Percentiles rank a stretch among this genome's conserved stretches.
Conservation (phyloP, 2,888 invertebrate genomes). For the Drosophila nigritarsus region DNA sequence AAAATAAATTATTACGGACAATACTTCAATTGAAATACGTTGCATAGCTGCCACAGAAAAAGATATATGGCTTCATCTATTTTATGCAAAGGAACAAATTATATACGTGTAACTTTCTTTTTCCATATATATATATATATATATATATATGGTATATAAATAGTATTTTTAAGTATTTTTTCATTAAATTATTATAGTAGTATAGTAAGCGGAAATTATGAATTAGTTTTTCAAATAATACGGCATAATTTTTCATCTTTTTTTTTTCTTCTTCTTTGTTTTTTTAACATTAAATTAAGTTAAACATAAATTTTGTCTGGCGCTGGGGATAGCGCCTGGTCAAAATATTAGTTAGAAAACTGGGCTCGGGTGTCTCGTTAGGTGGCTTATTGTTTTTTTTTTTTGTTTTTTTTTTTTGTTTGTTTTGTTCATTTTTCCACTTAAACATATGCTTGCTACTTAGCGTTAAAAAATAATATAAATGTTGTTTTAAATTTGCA, state of each 20-base stretch:
- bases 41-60: constrained; percentile 52
- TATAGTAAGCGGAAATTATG: constrained; percentile 42
- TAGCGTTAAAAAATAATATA: constrained; percentile 59
- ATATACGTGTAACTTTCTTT: constrained; percentile 38
- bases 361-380: constrained; percentile 70
- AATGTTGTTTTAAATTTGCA: constrained; percentile 51
- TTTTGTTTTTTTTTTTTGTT: not conserved
- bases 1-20: constrained; percentile 55
- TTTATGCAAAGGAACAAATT: constrained; percentile 67
- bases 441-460: constrained; percentile 53
- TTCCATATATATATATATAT: constrained; percentile 16
- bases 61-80: constrained; percentile 2
- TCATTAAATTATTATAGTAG: constrained; percentile 31
- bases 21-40: constrained; percentile 54
- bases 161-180: constrained; percentile 24
- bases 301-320: constrained; percentile 52
- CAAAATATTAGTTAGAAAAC: constrained; percentile 57
- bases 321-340: constrained; percentile 15
- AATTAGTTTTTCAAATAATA: constrained; percentile 32
- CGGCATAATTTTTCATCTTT: constrained; percentile 15
- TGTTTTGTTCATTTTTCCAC: constrained; percentile 16
- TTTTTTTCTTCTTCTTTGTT: constrained; percentile 16
- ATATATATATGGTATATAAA: constrained; percentile 25
- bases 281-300: constrained; percentile 54
- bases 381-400: constrained; percentile 16